phyloP scores from a whole-genome alignment of 2,888 invertebrate genomes.

The Sinelater perroti region DNA sequence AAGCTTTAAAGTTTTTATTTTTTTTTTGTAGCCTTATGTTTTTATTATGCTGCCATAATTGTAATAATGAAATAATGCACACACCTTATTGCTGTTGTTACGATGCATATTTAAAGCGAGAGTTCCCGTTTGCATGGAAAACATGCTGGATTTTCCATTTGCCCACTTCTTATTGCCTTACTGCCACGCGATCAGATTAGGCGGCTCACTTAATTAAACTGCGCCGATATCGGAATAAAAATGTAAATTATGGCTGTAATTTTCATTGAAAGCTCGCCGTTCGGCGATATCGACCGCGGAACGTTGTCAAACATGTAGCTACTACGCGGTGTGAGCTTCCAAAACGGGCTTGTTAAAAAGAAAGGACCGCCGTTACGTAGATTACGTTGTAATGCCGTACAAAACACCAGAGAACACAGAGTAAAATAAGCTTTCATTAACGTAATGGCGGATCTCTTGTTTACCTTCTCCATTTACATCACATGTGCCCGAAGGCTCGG shows the following conservation, averaged over 20 bases:
- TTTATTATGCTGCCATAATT: too few relatives aligned
- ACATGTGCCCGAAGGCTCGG: constrained; percentile 20
- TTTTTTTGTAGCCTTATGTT: too few relatives aligned
- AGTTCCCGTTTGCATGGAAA: too few relatives aligned
- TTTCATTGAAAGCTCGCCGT: constrained; percentile 6
- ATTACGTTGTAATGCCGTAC: constrained; percentile 29
- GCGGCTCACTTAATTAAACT: too few relatives aligned
- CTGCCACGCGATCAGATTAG: too few relatives aligned
- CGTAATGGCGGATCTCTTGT: constrained; percentile 35
- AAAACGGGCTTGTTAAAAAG: constrained; percentile 31
- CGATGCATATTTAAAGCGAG: too few relatives aligned
- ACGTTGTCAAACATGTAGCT: constrained; percentile 10
- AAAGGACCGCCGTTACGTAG: constrained; percentile 25
- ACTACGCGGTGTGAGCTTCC: constrained; percentile 18
- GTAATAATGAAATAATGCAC: too few relatives aligned
- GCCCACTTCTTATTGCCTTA: too few relatives aligned
- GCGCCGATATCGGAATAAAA: constrained; percentile 9
- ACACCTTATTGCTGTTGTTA: too few relatives aligned
- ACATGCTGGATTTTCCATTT: too few relatives aligned
- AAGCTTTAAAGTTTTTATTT: too few relatives aligned
- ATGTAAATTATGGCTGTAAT: constrained; percentile 6
- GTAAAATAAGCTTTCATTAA: constrained; percentile 36
- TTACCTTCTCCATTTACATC: constrained; percentile 32
- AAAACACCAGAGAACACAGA: constrained; percentile 27
- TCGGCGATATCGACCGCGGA: constrained; percentile 1